A percentile compares a stretch with the other conserved stretches of the same genome.
Conservation (phyloP, 2,888 invertebrate genomes). For the Pyrrhosoma nymphula region DNA sequence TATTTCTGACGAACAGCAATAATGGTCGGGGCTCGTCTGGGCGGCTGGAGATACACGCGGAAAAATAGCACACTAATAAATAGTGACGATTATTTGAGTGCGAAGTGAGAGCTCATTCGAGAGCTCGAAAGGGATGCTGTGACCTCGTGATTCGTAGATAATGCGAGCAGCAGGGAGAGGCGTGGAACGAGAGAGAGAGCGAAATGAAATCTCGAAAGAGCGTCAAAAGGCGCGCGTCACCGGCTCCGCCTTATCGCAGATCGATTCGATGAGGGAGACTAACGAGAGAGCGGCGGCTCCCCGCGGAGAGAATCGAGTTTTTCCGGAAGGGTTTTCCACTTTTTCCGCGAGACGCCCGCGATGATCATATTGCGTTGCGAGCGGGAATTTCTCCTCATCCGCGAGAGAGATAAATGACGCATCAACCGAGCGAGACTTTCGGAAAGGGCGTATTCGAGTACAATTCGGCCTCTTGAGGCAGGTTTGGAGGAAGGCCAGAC, state of each 20-base stretch:
- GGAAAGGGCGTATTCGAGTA: background rate
- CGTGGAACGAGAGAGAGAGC: background rate
- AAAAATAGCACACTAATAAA: background rate
- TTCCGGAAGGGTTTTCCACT: background rate
- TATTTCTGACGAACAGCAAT: too few relatives aligned
- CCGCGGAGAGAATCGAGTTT: background rate
- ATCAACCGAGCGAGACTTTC: background rate
- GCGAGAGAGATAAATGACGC: background rate
- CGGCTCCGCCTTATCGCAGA: slow-evolving; percentile 17
- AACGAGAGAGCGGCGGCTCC: background rate
- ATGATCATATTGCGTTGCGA: slow-evolving; percentile 29
- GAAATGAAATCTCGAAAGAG: background rate
- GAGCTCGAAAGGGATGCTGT: slow-evolving; percentile 3
- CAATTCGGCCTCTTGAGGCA: too few relatives aligned
- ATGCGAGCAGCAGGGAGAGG: background rate
- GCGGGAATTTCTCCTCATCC: background rate
- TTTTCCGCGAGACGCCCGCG: background rate
- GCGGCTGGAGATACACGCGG: background rate
- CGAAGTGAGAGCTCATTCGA: background rate
- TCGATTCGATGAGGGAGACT: background rate
- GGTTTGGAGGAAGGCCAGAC: too few relatives aligned
- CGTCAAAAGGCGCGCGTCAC: background rate
- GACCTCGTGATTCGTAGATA: slow-evolving; percentile 32
- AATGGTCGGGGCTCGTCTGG: too few relatives aligned
- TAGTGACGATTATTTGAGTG: background rate